A percentile compares a stretch with the other conserved stretches of the same genome.
Conservation (phyloP, 2,797 vertebrate species). For the Mormyrus proboscirostris region DNA sequence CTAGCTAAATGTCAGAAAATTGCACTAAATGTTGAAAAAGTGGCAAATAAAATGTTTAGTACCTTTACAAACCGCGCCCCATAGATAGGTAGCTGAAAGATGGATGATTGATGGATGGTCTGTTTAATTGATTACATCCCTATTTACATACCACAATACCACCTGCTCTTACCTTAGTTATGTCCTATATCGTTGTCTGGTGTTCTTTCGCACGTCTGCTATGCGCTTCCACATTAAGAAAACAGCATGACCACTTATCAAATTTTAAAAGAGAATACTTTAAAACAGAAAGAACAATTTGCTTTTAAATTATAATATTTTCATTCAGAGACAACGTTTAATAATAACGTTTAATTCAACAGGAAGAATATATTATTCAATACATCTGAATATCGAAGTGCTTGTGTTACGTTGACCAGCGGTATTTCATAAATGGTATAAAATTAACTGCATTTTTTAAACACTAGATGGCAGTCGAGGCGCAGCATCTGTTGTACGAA, state of each 20-base stretch:
- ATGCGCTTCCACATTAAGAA: neutral
- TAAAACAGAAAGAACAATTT: neutral
- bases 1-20: too few species aligned
- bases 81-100: too few species aligned
- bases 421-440: neutral
- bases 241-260: neutral
- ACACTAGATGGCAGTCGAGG: neutral
- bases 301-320: neutral
- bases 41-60: too few species aligned
- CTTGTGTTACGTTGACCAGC: neutral
- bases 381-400: neutral
- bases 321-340: neutral
- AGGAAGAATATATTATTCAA: neutral
- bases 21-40: too few species aligned
- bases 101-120: too few species aligned
- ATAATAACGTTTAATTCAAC: neutral
- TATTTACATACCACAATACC: too few species aligned
- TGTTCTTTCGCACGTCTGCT: neutral
- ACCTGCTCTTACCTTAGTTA: neutral
- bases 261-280: neutral
- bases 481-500: neutral
- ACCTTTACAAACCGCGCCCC: too few species aligned
- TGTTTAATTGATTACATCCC: too few species aligned
- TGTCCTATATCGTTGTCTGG: neutral
- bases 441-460: neutral